Base-by-base conservation (phyloP, 2,888 invertebrate species). In the Brenthis daphne region DNA sequence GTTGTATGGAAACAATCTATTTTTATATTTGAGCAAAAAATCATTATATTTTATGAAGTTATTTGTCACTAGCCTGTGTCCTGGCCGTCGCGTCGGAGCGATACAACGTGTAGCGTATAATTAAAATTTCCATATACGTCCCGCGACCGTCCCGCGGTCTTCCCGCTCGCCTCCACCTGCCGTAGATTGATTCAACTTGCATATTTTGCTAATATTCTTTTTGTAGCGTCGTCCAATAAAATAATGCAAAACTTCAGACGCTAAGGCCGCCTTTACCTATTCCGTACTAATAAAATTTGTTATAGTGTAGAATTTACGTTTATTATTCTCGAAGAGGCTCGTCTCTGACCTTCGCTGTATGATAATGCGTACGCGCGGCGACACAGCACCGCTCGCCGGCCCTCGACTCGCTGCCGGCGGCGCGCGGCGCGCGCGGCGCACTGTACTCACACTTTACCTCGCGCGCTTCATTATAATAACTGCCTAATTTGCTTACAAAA, bases 341-440 rank as follows among this genome's bases (percentile, higher is more conserved):
- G 74, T 67, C 73, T 71, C 57, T 65, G 72, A 63, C 75, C 74
- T 75, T 75, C 75, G 70, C 57, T 63, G 67, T 75, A 75, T 75
- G 75, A 63, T 74, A 75, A 75, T 74, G 57, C 47, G 67, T 71
- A 66, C 70, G 43, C 33, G 6, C 33, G 64, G 20, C 69, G 67
- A 33, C 70, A 48, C 67, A 64, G 43, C 12, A 48, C 48, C 50
- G 16, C 16, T 12, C 48, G 16, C 57, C 12, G 12, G 43, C 14
- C 8, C 43, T 37, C 37, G 12, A 12, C 37, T 13, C 16, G 12
- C 16, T 5, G 3, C 37, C 12, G 3, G 37, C 16, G 12, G 57
- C 57, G 16, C 4, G 16, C 16, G 6, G 37, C 29, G 3, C 78
- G 67, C 67, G 68, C 16, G 57, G 37, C 66, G 43, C 68, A 66